These are phyloP conservation scores for Timandra comae DNA, from an alignment of 2,888 invertebrate species.

Conservation along the genomic window DNA sequence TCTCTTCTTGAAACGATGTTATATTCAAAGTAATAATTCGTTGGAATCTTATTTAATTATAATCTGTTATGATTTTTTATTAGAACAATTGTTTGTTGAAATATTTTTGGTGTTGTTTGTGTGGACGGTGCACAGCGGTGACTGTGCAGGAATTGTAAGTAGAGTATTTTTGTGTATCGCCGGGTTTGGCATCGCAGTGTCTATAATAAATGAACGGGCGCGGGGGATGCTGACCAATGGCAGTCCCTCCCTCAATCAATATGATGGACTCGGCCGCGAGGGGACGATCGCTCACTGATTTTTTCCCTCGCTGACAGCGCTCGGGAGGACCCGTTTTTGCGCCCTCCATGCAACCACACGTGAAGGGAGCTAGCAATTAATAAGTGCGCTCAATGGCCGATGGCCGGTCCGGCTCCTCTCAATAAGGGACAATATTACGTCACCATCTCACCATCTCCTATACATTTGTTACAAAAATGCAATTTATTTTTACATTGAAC, in stretches of 20 bases:
- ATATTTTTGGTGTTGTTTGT: slow-evolving; percentile 1
- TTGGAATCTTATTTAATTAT: too few relatives aligned
- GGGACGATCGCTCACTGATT: slow-evolving; percentile 78
- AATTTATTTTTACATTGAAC: too few relatives aligned
- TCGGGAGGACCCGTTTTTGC: slow-evolving; percentile 73
- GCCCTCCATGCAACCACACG: slow-evolving; percentile 59
- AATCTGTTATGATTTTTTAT: slow-evolving; percentile 2
- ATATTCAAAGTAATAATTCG: too few relatives aligned
- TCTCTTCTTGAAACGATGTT: too few relatives aligned
- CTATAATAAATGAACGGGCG: slow-evolving; percentile 78
- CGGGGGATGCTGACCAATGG: slow-evolving; percentile 75
- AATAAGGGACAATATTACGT: too few relatives aligned
- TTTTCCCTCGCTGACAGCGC: slow-evolving; percentile 76
- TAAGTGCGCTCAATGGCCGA: slow-evolving; percentile 56
- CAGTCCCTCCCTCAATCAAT: slow-evolving; percentile 78
- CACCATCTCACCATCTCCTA: background rate
- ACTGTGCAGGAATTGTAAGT: slow-evolving; percentile 33
- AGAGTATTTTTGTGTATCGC: slow-evolving; percentile 28
- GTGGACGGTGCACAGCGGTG: slow-evolving; percentile 27
- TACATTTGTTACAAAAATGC: slow-evolving; percentile 1
- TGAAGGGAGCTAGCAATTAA: slow-evolving; percentile 71
- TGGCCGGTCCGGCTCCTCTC: too few relatives aligned
- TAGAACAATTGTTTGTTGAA: background rate
- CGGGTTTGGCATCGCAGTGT: slow-evolving; percentile 63
- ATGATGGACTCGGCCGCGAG: slow-evolving; percentile 77